These are phyloP conservation scores for Lordiphosa clarofinis DNA, from an alignment of 1,140 invertebrate species.

Conservation along the genomic window DNA sequence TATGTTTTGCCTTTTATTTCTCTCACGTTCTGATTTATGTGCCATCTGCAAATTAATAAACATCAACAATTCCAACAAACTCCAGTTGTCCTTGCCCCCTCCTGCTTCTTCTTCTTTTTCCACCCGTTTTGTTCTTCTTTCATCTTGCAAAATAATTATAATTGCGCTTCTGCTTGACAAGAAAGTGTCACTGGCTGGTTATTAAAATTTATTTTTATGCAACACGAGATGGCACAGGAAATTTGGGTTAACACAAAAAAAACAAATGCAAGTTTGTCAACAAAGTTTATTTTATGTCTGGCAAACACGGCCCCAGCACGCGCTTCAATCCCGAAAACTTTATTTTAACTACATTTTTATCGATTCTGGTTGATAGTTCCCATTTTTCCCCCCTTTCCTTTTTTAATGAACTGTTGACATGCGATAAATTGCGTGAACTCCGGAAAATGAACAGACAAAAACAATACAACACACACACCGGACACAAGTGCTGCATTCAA, in stretches of 20 bases:
- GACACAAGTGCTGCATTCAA: conserved; percentile 59
- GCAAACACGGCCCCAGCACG: conserved; percentile 26
- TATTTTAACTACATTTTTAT: conserved; percentile 73
- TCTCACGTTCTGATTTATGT: conserved; percentile 43
- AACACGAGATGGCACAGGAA: conserved; percentile 27
- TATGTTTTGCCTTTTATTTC: conserved; percentile 8
- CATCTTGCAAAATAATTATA: conserved; percentile 19
- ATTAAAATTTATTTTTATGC: conserved; percentile 51
- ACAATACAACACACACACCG: conserved; percentile 20
- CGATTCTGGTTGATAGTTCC: conserved; percentile 54
- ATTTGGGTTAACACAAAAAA: conserved; percentile 26
- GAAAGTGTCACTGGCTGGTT: conserved; percentile 25
- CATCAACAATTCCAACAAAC: conserved; percentile 52
- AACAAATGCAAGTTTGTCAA: conserved; percentile 26
- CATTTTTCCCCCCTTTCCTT: background rate
- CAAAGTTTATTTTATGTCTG: conserved; percentile 41
- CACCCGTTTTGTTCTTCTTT: background rate
- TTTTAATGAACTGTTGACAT: conserved; percentile 71
- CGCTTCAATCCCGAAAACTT: conserved; percentile 43
- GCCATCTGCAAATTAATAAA: conserved; percentile 56
- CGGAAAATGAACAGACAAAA: conserved; percentile 34
- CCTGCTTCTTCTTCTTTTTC: conserved; percentile 1
- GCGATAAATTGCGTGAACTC: conserved; percentile 64
- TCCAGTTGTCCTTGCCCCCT: conserved; percentile 4
- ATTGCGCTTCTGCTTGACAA: conserved; percentile 4